Base-by-base conservation (phyloP, 1,140 invertebrate genomes). In the Dryas iulia region DNA sequence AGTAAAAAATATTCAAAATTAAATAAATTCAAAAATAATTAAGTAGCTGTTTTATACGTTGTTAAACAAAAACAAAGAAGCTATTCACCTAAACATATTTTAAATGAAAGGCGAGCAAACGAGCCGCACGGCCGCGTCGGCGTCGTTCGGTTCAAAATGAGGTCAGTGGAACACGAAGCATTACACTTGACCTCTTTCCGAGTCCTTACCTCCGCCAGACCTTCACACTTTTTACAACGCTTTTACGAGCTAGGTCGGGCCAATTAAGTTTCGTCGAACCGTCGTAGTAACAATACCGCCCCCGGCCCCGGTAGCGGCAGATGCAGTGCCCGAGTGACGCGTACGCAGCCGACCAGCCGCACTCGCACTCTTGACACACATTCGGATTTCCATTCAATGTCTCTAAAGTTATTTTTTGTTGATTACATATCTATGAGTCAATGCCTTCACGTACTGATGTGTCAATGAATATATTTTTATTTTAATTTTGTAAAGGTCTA, bases 101-200 rank as follows among this genome's bases (percentile, higher is more conserved):
- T 62, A 64, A 84, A 83, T 78, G 83, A 88, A 87, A 87, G 81
- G 81, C 86, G 78, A 78, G 73, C 83, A 82, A 82, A 80, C 77
- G 75, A 68, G 59, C 76, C 69, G 65, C 71, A 69, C 75, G 71
- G 76, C 65, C 72, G 76, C 74, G 71, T 75, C 76, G 61, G 76
- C 78, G 77, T 73, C 81, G 71, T 75, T 78, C 77, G 75, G 66
- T 81, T 74, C 73, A 76, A 82, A 91, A 91, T 90, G 87, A 91
- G 89, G 89, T 88, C 84, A 91, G 87, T 91, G 76, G 89, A 90
- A 89, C 89, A 81, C 87, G 84, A 84, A 79, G 82, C 81, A 87
- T 87, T 91, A 89, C 89, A 90, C 87, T 91, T 90, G 89, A 91
- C 89, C 89, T 88, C 89, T 90, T 91, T 91, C 73, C 76, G 81